Base-by-base conservation (phyloP, 1,140 invertebrate species). In the Rhagoletis pomonella region DNA sequence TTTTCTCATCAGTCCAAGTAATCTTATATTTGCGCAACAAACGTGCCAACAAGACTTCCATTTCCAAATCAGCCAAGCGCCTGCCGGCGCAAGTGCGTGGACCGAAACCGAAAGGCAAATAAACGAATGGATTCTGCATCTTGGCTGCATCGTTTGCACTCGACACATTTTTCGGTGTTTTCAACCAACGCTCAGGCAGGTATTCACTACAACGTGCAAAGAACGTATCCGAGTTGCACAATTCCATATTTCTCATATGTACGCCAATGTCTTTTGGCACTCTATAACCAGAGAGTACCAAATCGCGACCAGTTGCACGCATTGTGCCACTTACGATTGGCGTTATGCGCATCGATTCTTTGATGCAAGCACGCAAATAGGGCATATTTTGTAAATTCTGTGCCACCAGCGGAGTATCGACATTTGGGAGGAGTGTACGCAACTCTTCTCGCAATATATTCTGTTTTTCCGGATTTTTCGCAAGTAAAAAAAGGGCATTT, bases 61-160 rank as follows among this genome's bases (percentile, higher is more conserved):
- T 90, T 90, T 96, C 96, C 90, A 96, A 94, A 90, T 96, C 95
- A 4, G 96, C 96, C 88, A 97, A 95, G 85, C 96, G 93, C 88
- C 95, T 94, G 12, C 95, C 95, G 59, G 95, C 93, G 88, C 95
- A 95, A 64, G 92, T 91, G 39, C 95, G 91, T 4, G 94, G 93
- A 17, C 95, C 96, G 73, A 95, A 95, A 0, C 95, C 95, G 89
- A 96, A 96, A 0, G 95, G 95, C 55, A 93, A 91, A 87, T 93
- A 94, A 4, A 94, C 93, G 77, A 95, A 96, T 0, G 95, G 94
- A 89, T 95, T 93, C 42, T 5, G 94, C 90, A 4, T 94, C 93
- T 77, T 93, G 91, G 59, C 93, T 91, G 7, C 94, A 88, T 14
- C 62, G 9, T 10, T 87, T 87, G 7, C 6, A 77, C n/a, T 19